Evolutionary conservation across 2,113 vertebrate species (phyloP), one percentile per base, ranked within the genome.

Genomic region (Arvicanthis niloticus): DNA sequence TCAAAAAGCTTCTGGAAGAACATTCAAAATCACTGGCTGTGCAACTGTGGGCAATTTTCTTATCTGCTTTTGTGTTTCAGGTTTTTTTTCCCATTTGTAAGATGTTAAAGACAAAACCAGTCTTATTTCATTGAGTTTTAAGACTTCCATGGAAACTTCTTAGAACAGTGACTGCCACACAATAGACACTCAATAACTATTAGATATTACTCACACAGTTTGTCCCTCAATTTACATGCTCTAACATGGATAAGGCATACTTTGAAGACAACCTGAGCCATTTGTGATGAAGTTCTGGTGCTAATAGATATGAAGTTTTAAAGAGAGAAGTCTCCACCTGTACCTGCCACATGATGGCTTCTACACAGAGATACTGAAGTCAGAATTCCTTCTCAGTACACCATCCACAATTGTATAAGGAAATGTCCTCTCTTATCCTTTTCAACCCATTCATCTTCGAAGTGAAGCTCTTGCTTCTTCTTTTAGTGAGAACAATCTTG

Each of bases 91-190:
- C 88, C 53, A 78, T 78, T 37, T 91, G 7, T 75, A 67, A 88
- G 91, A 78, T 80, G 53, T 5, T 53, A 42, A 82, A 45, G 60
- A 34, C 9, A 68, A 24, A 68, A 91, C 48, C 60, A 75, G 16
- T 88, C 5, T 45, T 80, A 92, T 15, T 87, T 92, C 34, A 86
- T 11, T 60, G 48, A 2, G n/a, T 40, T 88, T 40, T 88, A 65
- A 91, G 3, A 40, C 82, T 93, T 84, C 88, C 88, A 37, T 76
- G 24, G 91, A 84, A 96, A 94, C 87, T 91, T 60, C 29, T 97
- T 75, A 81, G 15, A 70, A 82, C 9, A 87, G 53, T 45, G 56
- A 3, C 51, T 67, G 3, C 2, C 22, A 88, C 26, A 70, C 62
- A 88, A 19, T 29, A 67, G 88, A 7, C 15, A 85, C 7, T 90